Conservation (phyloP, 2,888 invertebrate species). For the Nomada ferruginata region DNA sequence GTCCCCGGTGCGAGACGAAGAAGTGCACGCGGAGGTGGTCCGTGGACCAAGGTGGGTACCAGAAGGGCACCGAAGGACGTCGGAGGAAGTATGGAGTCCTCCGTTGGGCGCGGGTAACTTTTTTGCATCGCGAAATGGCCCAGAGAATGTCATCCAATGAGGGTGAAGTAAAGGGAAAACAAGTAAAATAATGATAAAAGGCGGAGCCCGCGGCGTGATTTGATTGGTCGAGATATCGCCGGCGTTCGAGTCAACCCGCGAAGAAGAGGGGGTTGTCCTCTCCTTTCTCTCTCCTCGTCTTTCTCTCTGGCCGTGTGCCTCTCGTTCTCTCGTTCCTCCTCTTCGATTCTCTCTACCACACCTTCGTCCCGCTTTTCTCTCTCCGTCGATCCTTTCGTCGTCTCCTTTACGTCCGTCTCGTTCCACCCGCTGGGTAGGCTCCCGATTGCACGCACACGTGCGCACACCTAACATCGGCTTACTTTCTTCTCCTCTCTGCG, state of each 20-base stretch:
- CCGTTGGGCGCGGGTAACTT: constrained; percentile 63
- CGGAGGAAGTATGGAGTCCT: constrained; percentile 76
- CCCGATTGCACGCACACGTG: constrained; percentile 26
- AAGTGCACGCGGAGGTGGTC: constrained; percentile 55
- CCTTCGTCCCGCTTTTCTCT: constrained; percentile 63
- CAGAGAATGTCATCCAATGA: constrained; percentile 83
- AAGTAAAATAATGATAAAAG: constrained; percentile 85
- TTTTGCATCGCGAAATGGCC: constrained; percentile 76
- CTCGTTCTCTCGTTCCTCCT: constrained; percentile 61
- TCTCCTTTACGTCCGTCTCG: constrained; percentile 59
- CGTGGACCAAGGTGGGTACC: constrained; percentile 69
- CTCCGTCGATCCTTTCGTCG: constrained; percentile 63
- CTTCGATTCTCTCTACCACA: constrained; percentile 54
- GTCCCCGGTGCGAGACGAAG: constrained; percentile 34
- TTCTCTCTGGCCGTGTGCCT: constrained; percentile 40
- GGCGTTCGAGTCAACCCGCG: constrained; percentile 82
- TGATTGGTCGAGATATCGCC: constrained; percentile 84
- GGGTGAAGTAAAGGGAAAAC: constrained; percentile 84
- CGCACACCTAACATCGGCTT: constrained; percentile 48
- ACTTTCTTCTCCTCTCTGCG: constrained; percentile 67
- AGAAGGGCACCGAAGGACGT: constrained; percentile 68
- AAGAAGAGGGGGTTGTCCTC: constrained; percentile 78
- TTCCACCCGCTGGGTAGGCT: constrained; percentile 49
- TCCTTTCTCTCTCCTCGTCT: constrained; percentile 71
- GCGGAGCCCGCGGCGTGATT: constrained; percentile 84